A percentile compares a stretch with the other conserved stretches of the same genome.
Evolutionary conservation across 2,113 vertebrate genomes (phyloP).

Genomic region (Lynx canadensis): DNA sequence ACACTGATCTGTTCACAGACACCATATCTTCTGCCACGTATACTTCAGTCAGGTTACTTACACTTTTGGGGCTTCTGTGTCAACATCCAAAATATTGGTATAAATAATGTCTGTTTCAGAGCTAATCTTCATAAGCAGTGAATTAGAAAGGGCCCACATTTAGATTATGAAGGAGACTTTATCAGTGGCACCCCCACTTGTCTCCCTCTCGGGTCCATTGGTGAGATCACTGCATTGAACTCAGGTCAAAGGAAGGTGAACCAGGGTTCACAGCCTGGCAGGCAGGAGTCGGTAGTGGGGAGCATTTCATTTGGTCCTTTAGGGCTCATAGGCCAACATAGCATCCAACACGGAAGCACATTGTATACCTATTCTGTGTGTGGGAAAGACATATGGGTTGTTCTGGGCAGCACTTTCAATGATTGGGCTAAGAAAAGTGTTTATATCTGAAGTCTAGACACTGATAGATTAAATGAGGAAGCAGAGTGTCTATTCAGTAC

Average conservation of each 20-base stretch:
- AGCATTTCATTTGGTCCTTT: background rate
- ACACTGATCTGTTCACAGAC: accelerated
- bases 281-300: no score
- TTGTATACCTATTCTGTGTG: background rate
- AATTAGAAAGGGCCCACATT: background rate
- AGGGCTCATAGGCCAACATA: accelerated
- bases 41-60: background rate
- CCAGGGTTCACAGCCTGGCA: background rate
- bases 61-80: background rate
- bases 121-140: background rate
- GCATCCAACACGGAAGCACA: background rate
- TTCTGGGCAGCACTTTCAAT: background rate
- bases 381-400: background rate
- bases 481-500: background rate
- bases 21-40: background rate
- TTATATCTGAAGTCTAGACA: background rate
- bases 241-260: accelerated
- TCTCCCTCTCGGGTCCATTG: background rate
- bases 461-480: background rate
- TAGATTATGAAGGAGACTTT: background rate
- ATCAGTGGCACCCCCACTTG: accelerated
- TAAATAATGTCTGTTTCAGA: background rate
- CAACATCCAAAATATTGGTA: background rate
- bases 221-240: background rate
- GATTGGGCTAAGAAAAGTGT: background rate